These are phyloP conservation scores for Phylloscopus trochiloides DNA, from an alignment of 2,113 vertebrate species.

Conservation along the genomic window DNA sequence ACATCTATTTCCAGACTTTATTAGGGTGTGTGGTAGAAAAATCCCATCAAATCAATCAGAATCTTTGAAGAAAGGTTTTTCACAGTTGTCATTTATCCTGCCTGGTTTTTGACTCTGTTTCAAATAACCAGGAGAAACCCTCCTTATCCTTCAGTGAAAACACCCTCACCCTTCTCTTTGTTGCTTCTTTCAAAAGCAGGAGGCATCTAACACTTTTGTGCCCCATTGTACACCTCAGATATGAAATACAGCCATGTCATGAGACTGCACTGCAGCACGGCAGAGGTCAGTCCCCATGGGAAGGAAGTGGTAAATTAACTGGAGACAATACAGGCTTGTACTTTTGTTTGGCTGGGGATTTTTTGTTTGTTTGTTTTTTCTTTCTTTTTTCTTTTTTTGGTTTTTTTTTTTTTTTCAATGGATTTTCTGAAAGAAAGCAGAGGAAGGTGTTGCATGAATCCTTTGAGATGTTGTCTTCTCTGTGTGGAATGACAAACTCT, in stretches of 20 bases:
- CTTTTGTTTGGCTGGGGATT: not conserved
- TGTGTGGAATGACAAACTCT: not conserved
- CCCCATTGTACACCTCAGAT: not conserved
- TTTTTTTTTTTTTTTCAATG: rapidly evolving
- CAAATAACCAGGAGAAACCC: not conserved
- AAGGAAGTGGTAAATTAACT: not conserved
- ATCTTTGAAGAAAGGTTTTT: not conserved
- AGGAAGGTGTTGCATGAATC: not conserved
- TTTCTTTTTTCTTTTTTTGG: not conserved
- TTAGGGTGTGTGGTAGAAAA: not conserved
- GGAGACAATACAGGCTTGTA: not conserved
- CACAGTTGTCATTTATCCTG: not conserved
- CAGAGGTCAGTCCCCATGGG: not conserved
- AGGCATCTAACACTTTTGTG: not conserved
- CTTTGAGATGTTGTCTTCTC: not conserved
- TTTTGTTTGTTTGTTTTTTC: not conserved
- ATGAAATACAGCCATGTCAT: not conserved
- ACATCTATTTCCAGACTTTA: not conserved
- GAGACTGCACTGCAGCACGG: not conserved
- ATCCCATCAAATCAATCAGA: not conserved
- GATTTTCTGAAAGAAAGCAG: not conserved
- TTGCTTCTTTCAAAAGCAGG: not conserved
- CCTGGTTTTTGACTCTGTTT: not conserved
- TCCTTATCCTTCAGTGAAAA: not conserved
- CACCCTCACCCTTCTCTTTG: not conserved